Evolutionary conservation across 2,797 vertebrate genomes (phyloP), one percentile per base, ranked within the genome.

Genomic region (Leucoraja ocellata): DNA sequence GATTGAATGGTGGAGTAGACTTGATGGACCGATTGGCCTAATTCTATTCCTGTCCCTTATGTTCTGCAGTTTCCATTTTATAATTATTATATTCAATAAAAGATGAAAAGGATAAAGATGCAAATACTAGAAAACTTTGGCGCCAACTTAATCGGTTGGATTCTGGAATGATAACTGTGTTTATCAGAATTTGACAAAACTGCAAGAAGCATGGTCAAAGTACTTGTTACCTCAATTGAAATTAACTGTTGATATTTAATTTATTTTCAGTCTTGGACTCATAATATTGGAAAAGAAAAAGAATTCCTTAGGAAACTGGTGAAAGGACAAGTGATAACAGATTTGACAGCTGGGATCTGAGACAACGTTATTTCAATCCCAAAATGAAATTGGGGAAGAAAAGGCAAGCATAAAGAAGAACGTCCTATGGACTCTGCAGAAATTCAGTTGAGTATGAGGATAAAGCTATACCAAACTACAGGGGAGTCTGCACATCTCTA

Each of bases 291-390:
- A 94, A 97, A 98, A 94, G 98, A 99, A 95, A 99, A 99, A 94
- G 98, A 99, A 94, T 99, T 99, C 95, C 97, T 99, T 92, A 96
- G 97, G 94, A 99, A 99, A 95, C 96, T 99, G 95, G 98, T 99
- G 94, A 98, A 97, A 96, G 97, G 97, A 58, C 97, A 95, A 13
- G 97, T 99, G 93, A 98, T 99, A 95, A 96, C 96, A 94, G 98
- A 99, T 96, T 96, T 99, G 90, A 99, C 97, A 95, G 98, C 97
- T 58, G 98, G 98, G 94, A 99, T 99, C 94, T 99, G 97, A 98
- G 93, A 16, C 94, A 93, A 39, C 65, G 91, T 65, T 76, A 46
- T 73, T 76, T 39, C 71, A 7, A 16, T 74, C 61, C 23, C 71
- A 92, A 92, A 74, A 92, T 88, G 13, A 54, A 54, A 25, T 76